Base-by-base conservation (phyloP, 1,140 invertebrate species). In the Lucilia sericata region DNA sequence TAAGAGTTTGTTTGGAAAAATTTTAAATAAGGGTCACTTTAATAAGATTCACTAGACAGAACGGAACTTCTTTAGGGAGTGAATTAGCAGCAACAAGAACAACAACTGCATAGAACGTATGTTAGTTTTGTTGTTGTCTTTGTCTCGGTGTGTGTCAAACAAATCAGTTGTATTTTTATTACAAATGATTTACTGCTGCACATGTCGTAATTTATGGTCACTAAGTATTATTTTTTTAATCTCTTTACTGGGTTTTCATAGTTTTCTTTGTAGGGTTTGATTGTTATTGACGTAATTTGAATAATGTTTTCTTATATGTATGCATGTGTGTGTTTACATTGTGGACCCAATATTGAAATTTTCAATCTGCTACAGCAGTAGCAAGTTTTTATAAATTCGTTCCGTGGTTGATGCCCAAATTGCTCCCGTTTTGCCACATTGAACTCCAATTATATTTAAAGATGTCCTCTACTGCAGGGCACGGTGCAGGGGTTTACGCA, bases 91-190 rank as follows among this genome's bases (percentile, higher is more conserved):
- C 4, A 55, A 4, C 12, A 55, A 12, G 12, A 55, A 4, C 12
- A 55, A 0, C 51, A 70, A 70, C 19, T 5, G 3, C 65, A 19
- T 21, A 19, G 19, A 4, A 19, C 65, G 65, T 70, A 21, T 30
- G 25, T 30, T 30, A 30, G 25, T 30, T 30, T 30, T 30, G 25
- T 30, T 30, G 25, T 30, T 30, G 25, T 30, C 25, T 30, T 70
- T 12, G 65, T 70, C 5, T 70, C 14, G 17, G 14, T n/a, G 55
- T 70, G n/a, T 70, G 65, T 70, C 65, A 17, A 21, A 55, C 85
- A 84, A 83, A 49, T 78, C 75, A 49, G 42, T 42, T 21, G 75
- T 42, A n/a, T 60, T 60, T 60, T n/a, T 70, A 25, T 70, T 70
- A 9, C 0, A 17, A 70, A 70, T 70, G 65, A 70, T 70, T 70